These are phyloP conservation scores for Epinephelus cyanopodus DNA, from an alignment of 2,113 vertebrate species.

Conservation along the genomic window DNA sequence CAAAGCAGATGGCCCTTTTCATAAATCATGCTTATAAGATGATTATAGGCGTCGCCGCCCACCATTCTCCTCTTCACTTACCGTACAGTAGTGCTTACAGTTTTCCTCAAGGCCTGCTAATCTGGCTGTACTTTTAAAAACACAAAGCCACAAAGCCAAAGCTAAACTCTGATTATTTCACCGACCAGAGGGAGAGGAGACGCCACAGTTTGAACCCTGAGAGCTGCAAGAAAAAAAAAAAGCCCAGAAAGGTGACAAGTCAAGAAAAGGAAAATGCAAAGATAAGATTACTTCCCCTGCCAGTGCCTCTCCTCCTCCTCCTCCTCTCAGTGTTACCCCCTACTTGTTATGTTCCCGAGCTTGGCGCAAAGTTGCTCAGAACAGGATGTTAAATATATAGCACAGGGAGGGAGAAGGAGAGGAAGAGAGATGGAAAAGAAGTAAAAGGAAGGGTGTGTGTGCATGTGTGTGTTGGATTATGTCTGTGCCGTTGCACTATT, in stretches of 20 bases:
- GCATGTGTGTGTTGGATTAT: slow-evolving; percentile 89
- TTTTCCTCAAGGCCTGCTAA: slow-evolving; percentile 51
- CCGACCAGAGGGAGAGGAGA: slow-evolving; percentile 7
- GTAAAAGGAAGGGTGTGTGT: slow-evolving; percentile 53
- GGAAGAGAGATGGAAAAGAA: slow-evolving; percentile 74
- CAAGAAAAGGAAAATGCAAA: slow-evolving; percentile 14
- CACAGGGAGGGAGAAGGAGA: slow-evolving; percentile 77
- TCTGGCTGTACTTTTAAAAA: slow-evolving; percentile 45
- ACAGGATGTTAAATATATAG: slow-evolving; percentile 96
- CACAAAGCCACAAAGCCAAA: background rate
- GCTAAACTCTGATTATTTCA: slow-evolving; percentile 48
- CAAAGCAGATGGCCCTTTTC: slow-evolving; percentile 86
- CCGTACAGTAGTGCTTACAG: slow-evolving; percentile 53
- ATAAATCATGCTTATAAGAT: slow-evolving; percentile 86
- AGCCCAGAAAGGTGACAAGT: slow-evolving; percentile 31
- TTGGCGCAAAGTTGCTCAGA: slow-evolving; percentile 89
- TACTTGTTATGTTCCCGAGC: slow-evolving; percentile 64
- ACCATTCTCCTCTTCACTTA: slow-evolving; percentile 63
- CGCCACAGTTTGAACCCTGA: slow-evolving; percentile 10
- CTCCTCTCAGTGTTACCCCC: slow-evolving; percentile 44
- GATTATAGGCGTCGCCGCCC: slow-evolving; percentile 78
- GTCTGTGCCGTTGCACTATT: slow-evolving; percentile 96
- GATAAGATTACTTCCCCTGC: slow-evolving; percentile 37
- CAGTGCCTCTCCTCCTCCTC: slow-evolving; percentile 14
- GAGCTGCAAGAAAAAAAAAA: background rate